These are phyloP conservation scores for Zeus faber DNA, from an alignment of 2,113 vertebrate species.

Conservation along the genomic window DNA sequence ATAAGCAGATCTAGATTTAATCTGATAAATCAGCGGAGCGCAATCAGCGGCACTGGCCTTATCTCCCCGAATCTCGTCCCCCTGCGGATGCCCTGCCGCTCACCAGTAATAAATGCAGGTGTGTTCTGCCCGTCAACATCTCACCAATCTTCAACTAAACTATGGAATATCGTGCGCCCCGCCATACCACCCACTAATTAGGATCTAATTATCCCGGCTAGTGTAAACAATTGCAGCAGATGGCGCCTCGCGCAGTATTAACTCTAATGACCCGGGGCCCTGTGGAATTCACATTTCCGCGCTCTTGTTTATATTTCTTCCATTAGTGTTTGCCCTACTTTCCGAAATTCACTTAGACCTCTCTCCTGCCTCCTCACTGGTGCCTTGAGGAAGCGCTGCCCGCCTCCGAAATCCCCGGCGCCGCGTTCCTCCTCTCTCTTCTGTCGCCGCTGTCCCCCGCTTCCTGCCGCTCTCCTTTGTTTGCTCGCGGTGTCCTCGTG, in stretches of 20 bases:
- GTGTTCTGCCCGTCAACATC: constrained; percentile 40
- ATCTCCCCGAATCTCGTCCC: no score
- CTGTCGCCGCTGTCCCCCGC: constrained; percentile 24
- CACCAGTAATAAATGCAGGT: constrained; percentile 41
- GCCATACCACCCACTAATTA: constrained; percentile 88
- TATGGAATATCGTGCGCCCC: constrained; percentile 65
- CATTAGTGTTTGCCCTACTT: constrained; percentile 79
- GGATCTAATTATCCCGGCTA: constrained; percentile 91
- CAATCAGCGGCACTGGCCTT: no score
- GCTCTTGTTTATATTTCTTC: constrained; percentile 76
- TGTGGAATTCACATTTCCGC: constrained; percentile 76
- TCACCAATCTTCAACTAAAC: constrained; percentile 46
- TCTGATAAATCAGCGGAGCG: no score
- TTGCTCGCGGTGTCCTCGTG: background rate
- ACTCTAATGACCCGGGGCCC: constrained; percentile 82
- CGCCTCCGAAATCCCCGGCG: constrained; percentile 33
- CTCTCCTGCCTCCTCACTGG: constrained; percentile 54
- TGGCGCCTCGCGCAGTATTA: constrained; percentile 82
- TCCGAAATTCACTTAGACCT: constrained; percentile 72
- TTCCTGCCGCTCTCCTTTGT: constrained; percentile 21
- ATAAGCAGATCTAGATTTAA: no score
- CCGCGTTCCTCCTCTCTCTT: no score
- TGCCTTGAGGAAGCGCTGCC: constrained; percentile 51
- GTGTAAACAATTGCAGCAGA: constrained; percentile 94
- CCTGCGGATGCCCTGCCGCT: no score